Evolutionary conservation across 2,888 invertebrate genomes (phyloP).

Genomic region (Noctuana brunneofusca): DNA sequence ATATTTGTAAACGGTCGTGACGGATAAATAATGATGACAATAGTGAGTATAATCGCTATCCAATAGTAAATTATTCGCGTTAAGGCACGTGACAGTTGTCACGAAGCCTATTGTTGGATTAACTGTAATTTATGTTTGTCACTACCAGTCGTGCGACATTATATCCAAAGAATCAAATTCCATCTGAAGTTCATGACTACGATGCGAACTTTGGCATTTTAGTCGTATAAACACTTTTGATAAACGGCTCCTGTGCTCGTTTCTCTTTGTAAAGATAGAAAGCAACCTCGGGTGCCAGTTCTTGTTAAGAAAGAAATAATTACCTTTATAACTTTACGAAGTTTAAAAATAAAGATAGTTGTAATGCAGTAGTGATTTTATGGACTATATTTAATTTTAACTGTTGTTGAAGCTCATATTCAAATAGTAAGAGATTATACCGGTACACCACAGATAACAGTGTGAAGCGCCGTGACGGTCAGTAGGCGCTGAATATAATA

Average conservation of each 20-base stretch:
- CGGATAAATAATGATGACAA: slow-evolving; percentile 25
- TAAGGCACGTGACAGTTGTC: slow-evolving; percentile 53
- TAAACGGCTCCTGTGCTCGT: slow-evolving; percentile 33
- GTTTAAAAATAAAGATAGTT: not conserved
- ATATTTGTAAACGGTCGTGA: slow-evolving; percentile 33
- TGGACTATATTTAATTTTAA: not conserved
- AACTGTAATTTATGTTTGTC: slow-evolving; percentile 49
- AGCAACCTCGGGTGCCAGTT: slow-evolving; percentile 26
- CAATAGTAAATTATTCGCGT: slow-evolving; percentile 35
- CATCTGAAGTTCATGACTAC: slow-evolving; percentile 32
- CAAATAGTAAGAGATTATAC: not conserved
- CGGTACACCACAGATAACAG: not conserved
- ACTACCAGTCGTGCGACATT: slow-evolving; percentile 49
- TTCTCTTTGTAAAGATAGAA: slow-evolving; percentile 27
- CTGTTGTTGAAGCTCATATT: not conserved
- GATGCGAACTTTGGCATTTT: slow-evolving; percentile 32
- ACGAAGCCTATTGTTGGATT: slow-evolving; percentile 53
- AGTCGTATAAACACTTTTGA: slow-evolving; percentile 32
- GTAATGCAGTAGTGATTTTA: not conserved
- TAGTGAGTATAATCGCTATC: slow-evolving; percentile 28
- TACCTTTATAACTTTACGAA: not conserved
- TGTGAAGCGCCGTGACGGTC: slow-evolving; percentile 43
- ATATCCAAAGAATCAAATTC: slow-evolving; percentile 35
- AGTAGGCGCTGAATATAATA: slow-evolving; percentile 67
- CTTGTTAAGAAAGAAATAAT: slow-evolving; percentile 18